These are phyloP conservation scores for Metacarcinus magister DNA, from an alignment of 2,888 invertebrate genomes.

Conservation along the genomic window DNA sequence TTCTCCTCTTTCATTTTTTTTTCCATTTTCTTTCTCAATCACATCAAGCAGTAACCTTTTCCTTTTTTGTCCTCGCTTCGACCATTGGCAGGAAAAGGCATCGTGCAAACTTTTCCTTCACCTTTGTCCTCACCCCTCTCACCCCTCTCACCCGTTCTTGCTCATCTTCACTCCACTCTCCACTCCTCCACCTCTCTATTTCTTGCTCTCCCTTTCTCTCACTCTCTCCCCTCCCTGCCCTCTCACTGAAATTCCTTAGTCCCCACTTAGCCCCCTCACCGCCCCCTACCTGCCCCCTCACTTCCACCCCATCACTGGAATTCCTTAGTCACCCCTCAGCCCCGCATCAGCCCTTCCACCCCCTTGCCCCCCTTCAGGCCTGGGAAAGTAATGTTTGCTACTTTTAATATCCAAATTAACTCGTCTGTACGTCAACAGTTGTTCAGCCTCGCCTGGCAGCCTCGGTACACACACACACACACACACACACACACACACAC, in stretches of 20 bases:
- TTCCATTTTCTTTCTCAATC: background rate
- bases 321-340: too few species aligned
- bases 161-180: background rate
- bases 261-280: background rate
- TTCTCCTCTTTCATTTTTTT: background rate
- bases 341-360: too few species aligned
- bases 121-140: constrained; percentile 8
- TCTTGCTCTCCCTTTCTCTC: background rate
- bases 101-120: background rate
- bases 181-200: background rate
- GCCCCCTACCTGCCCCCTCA: background rate
- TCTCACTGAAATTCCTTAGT: background rate
- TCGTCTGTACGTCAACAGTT: background rate
- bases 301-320: too few species aligned
- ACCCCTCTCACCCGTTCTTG: background rate
- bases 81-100: background rate
- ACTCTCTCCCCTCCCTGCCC: background rate
- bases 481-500: constrained; percentile 60
- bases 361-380: background rate
- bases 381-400: background rate
- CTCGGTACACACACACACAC: constrained; percentile 9
- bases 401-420: constrained; percentile 17
- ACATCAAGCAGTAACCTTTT: background rate
- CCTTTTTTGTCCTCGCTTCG: background rate
- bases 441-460: background rate